Base-by-base conservation (phyloP, 2,113 vertebrate species). In the Eleginops maclovinus region DNA sequence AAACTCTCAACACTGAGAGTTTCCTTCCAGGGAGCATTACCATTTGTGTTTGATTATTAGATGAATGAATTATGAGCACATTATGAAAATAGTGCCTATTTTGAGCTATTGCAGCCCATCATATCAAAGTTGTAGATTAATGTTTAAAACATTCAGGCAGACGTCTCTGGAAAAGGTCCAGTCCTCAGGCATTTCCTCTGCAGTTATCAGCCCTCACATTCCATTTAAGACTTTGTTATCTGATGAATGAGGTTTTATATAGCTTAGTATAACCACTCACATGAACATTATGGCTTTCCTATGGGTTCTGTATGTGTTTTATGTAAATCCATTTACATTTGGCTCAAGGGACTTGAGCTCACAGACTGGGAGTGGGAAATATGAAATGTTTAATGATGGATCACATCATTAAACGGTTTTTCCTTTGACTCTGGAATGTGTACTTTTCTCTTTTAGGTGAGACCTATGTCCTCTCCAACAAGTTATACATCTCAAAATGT, bases 171-270 rank as follows among this genome's bases (percentile, higher is more conserved):
- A 89, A 79, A 84, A 64, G 19, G 66, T 81, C 72, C 77, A 84
- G 68, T 81, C 75, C 77, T 87, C 72, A 86, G 92, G 89, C 89
- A 94, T 94, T 94, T 95, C 94, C 93, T 92, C 75, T 89, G 81
- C 46, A 88, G 70, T 90, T 91, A 92, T 90, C 92, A 88, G 55
- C 69, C 63, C 70, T 84, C 84, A 83, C 86, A 86, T 92, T 94
- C 88, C 86, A 72, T 76, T 64, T 83, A 50, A 84, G 84, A 78
- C 28, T 2, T 63, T 63, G 73, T 91, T 89, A 93, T 93, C 92
- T 91, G 92, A 94, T 90, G 81, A 81, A 51, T 74, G 58, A 58
- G 47, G 15, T 78, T 88, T 90, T 64, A 85, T 71, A 55, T 21
- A 75, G 21, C 50, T 31, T 63, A 7, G 72, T 77, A 55, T 22